Conservation (phyloP, 2,888 invertebrate genomes). For the Craniophora ligustri region DNA sequence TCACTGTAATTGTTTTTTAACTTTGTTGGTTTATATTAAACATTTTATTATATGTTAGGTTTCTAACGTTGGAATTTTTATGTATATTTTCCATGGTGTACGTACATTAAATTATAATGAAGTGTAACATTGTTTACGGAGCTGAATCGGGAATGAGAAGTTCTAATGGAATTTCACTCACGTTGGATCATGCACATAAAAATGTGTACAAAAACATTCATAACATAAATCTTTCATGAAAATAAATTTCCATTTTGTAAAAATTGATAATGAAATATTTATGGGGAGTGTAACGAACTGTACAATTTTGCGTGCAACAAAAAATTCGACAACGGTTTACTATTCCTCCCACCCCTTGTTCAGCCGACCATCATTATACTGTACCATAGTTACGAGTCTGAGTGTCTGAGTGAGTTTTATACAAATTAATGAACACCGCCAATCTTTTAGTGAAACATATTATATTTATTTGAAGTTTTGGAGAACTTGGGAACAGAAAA, state of each 20-base stretch:
- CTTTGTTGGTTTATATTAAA: slow-evolving; percentile 58
- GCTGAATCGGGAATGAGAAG: background rate
- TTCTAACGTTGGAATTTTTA: background rate
- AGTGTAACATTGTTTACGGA: background rate
- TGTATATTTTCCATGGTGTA: background rate
- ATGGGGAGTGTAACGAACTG: slow-evolving; percentile 34
- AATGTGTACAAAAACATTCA: slow-evolving; percentile 1
- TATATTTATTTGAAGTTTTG: too few species aligned
- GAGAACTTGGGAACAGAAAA: too few species aligned
- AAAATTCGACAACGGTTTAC: background rate
- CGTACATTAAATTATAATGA: background rate
- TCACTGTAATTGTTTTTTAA: slow-evolving; percentile 56
- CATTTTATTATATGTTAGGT: slow-evolving; percentile 18
- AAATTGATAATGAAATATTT: slow-evolving; percentile 32
- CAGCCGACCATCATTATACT: background rate
- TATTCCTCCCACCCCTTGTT: background rate
- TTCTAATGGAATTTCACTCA: background rate
- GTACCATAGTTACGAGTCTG: too few species aligned
- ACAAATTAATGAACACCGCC: too few species aligned
- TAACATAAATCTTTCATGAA: slow-evolving; percentile 14
- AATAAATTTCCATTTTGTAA: slow-evolving; percentile 22
- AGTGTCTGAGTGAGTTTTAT: too few species aligned
- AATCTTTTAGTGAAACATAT: too few species aligned
- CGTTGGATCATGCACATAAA: background rate
- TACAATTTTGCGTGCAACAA: slow-evolving; percentile 5